Percentiles rank a stretch among this genome's conserved stretches.
These are phyloP conservation scores for Hydrolagus affinis DNA, from an alignment of 2,113 vertebrate species.

Conservation along the genomic window DNA sequence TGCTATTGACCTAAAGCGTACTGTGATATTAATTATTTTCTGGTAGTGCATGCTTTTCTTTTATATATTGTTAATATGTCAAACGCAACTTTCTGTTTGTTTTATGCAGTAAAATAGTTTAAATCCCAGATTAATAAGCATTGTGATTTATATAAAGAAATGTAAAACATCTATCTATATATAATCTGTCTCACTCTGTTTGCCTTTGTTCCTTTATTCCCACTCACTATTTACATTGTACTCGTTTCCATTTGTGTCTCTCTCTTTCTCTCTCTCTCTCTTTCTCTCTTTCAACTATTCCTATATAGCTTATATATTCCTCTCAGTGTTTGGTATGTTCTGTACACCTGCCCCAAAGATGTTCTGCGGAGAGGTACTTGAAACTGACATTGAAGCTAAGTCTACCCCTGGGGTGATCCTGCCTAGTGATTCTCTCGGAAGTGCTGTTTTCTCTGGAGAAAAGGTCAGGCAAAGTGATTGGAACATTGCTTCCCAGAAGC, in stretches of 20 bases:
- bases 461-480: background rate
- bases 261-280: background rate
- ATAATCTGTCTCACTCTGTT: background rate
- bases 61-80: constrained; percentile 7
- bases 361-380: background rate
- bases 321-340: background rate
- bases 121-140: background rate
- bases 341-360: background rate
- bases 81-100: background rate
- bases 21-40: background rate
- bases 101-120: background rate
- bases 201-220: background rate
- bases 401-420: background rate
- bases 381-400: background rate
- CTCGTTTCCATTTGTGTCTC: too few species aligned
- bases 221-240: background rate
- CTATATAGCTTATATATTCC: background rate
- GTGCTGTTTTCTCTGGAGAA: background rate
- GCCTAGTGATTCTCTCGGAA: background rate
- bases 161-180: background rate
- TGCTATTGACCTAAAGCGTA: background rate
- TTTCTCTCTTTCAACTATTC: background rate
- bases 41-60: background rate
- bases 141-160: background rate
- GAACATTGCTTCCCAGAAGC: background rate